These are phyloP conservation scores for Peromyscus attwateri DNA, from an alignment of 2,797 vertebrate genomes.

Conservation along the genomic window DNA sequence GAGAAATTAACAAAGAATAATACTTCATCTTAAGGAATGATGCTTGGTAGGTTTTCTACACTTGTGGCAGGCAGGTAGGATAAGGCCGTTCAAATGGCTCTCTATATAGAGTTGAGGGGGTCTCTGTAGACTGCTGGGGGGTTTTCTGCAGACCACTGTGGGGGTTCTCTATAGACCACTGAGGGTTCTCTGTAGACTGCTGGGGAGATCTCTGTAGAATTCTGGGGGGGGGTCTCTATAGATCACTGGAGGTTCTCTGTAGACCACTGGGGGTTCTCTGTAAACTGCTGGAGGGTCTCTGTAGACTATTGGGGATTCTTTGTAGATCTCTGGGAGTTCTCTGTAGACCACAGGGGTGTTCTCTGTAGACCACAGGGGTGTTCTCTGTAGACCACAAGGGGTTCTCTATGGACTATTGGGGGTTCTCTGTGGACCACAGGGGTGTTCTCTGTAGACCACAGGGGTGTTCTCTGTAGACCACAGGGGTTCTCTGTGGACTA, in stretches of 20 bases:
- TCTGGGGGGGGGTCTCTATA: background rate
- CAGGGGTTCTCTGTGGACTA: background rate
- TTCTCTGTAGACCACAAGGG: background rate
- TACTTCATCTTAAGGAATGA: constrained; percentile 1
- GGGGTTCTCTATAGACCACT: background rate
- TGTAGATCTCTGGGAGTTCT: background rate
- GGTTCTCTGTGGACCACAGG: background rate
- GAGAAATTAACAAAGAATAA: background rate
- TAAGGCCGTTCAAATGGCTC: background rate
- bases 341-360: background rate
- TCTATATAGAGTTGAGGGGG: background rate
- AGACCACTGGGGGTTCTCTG: background rate
- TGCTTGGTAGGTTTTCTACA: background rate
- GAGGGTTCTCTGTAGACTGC: background rate
- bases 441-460: background rate
- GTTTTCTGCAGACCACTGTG: background rate
- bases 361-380: background rate
- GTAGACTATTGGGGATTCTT: background rate
- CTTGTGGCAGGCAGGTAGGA: background rate
- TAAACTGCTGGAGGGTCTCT: background rate
- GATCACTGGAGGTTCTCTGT: background rate
- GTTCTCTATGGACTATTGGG: background rate
- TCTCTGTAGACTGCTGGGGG: background rate
- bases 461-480: background rate
- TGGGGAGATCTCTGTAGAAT: background rate